Evolutionary conservation across 2,113 vertebrate species (phyloP).

Genomic region (Erythrocercus mccallii): DNA sequence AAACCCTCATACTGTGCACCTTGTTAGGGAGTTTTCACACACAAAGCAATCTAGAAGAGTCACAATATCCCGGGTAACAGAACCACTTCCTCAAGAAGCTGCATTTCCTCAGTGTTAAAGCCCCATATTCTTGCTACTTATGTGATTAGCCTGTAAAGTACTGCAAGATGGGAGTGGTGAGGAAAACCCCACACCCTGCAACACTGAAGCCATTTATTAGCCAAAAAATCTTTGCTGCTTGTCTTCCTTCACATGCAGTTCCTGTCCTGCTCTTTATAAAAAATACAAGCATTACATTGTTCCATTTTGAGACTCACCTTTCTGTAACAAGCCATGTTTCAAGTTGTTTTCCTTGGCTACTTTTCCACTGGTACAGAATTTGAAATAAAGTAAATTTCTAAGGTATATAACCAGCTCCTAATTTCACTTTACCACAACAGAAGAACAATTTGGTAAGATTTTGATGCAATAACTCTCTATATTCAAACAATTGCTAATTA

Average conservation of each 20-base stretch:
- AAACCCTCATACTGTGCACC: background rate
- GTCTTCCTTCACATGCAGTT: fast-evolving
- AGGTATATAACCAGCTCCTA: background rate
- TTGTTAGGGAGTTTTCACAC: background rate
- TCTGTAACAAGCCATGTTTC: background rate
- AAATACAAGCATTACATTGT: background rate
- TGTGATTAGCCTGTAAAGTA: background rate
- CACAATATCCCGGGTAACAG: background rate
- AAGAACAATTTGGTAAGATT: background rate
- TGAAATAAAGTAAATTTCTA: background rate
- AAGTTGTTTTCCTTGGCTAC: background rate
- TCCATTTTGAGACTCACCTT: background rate
- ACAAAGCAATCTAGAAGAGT: background rate
- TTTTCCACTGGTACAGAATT: background rate
- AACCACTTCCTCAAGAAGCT: background rate
- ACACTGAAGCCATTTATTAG: background rate
- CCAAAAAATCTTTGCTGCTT: background rate
- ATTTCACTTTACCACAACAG: background rate
- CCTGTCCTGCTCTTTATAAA: background rate
- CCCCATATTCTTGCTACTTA: background rate
- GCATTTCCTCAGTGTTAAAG: background rate
- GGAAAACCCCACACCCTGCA: background rate
- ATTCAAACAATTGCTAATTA: background rate
- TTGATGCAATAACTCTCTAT: background rate
- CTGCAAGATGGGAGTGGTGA: fast-evolving